Percentiles rank a stretch among this genome's conserved stretches.
Conservation (phyloP, 2,888 invertebrate genomes). For the Leptothorax acervorum region DNA sequence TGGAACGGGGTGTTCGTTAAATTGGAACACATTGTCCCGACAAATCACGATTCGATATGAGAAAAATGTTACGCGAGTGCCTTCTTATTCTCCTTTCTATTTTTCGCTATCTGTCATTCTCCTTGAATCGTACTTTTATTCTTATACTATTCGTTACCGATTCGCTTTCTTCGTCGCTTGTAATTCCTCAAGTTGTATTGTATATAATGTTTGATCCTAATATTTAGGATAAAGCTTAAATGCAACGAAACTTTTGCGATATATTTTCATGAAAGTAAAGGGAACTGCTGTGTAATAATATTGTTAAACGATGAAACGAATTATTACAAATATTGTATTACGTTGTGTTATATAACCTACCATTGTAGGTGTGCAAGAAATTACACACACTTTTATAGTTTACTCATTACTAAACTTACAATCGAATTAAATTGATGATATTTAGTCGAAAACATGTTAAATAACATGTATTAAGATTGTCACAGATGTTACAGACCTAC, state of each 20-base stretch:
- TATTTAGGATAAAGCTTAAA: not conserved
- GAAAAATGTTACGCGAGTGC: slow-evolving; percentile 52
- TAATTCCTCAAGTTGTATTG: slow-evolving; percentile 14
- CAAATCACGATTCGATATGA: slow-evolving; percentile 52
- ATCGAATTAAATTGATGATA: not conserved
- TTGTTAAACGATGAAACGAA: slow-evolving; percentile 3
- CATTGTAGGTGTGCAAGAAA: not conserved
- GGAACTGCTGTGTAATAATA: not conserved
- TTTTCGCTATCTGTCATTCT: not conserved
- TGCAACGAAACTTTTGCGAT: not conserved
- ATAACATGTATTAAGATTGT: not conserved
- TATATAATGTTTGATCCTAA: not conserved
- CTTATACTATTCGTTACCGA: slow-evolving; percentile 10
- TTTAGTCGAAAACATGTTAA: not conserved
- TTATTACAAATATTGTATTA: slow-evolving; percentile 3
- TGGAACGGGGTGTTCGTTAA: slow-evolving; percentile 73
- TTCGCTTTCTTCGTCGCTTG: not conserved
- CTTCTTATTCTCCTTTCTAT: slow-evolving; percentile 38
- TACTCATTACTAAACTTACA: not conserved
- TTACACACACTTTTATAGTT: not conserved
- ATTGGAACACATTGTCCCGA: slow-evolving; percentile 72
- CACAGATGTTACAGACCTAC: not conserved
- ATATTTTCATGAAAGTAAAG: not conserved
- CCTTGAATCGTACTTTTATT: slow-evolving; percentile 35
- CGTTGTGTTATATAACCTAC: not conserved